Conservation (phyloP, 1,140 invertebrate species). For the Lordiphosa mommai region DNA sequence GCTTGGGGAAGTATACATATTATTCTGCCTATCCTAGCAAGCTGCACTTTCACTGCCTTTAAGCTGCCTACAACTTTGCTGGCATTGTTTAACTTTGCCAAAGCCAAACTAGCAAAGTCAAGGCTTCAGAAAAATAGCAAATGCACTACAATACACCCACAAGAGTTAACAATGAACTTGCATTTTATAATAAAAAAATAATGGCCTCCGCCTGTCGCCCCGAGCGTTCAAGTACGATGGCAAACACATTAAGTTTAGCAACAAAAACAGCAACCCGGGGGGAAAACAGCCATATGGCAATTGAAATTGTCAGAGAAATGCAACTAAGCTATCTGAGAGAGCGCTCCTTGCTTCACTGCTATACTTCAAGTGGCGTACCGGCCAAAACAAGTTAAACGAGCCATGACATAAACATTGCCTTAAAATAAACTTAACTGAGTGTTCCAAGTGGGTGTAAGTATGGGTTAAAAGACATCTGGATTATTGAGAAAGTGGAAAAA, state of each 20-base stretch:
- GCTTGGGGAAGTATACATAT: conserved; percentile 13
- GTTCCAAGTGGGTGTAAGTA: background rate
- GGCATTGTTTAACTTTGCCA: conserved; percentile 1
- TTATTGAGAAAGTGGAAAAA: background rate
- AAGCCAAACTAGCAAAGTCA: conserved; percentile 12
- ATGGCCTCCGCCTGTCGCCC: conserved; percentile 5
- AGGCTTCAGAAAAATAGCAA: background rate
- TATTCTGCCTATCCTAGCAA: conserved; percentile 44
- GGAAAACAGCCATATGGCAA: conserved; percentile 2
- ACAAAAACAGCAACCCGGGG: background rate
- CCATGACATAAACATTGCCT: conserved; percentile 3
- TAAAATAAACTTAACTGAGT: background rate
- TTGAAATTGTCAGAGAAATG: conserved; percentile 13
- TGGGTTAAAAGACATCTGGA: background rate
- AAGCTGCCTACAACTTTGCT: background rate
- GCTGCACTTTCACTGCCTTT: conserved; percentile 67
- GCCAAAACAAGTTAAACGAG: background rate
- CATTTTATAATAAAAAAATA: conserved; percentile 3
- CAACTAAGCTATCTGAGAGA: conserved; percentile 1
- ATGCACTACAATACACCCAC: background rate
- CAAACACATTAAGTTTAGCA: conserved; percentile 13
- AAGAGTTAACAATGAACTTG: conserved; percentile 10
- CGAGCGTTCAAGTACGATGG: conserved; percentile 7
- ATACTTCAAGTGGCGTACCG: conserved; percentile 1
- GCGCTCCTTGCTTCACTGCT: background rate